Percentiles rank a stretch among this genome's conserved stretches.
phyloP scores from a whole-genome alignment of 2,888 invertebrate genomes.

The Epiblema foenella region DNA sequence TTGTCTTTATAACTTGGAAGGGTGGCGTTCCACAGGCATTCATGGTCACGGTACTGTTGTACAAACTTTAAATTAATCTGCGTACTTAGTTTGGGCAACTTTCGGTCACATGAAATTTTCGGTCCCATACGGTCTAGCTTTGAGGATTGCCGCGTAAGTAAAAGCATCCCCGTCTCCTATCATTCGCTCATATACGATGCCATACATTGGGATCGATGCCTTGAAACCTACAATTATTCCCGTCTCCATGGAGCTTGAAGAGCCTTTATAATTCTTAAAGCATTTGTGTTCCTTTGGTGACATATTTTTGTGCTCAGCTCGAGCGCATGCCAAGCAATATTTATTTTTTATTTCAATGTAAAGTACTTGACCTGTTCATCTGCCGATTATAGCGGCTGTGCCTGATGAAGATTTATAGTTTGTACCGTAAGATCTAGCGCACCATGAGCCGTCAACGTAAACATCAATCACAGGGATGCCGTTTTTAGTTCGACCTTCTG shows the following conservation, averaged over 20 bases:
- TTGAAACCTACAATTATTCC: not conserved
- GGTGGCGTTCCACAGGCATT: too few relatives aligned
- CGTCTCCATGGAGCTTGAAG: conserved; percentile 5
- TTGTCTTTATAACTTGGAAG: too few relatives aligned
- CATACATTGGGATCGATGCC: not conserved
- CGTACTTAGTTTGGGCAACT: too few relatives aligned
- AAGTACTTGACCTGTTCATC: not conserved
- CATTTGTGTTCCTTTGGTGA: conserved; percentile 3
- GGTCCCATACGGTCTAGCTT: not conserved
- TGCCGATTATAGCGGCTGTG: not conserved
- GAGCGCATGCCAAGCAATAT: not conserved
- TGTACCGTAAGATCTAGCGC: not conserved
- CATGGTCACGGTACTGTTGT: too few relatives aligned
- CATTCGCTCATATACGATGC: not conserved
- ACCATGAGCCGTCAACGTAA: not conserved
- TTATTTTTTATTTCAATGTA: not conserved
- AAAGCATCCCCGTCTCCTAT: not conserved
- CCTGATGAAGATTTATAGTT: not conserved
- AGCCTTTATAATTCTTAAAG: conserved; percentile 15
- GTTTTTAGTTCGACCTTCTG: conserved; percentile 4
- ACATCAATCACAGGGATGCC: conserved; percentile 10
- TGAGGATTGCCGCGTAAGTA: not conserved
- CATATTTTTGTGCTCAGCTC: not conserved
- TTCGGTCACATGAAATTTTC: not conserved
- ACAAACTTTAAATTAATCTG: too few relatives aligned